A percentile compares a stretch with the other conserved stretches of the same genome.
Conservation (phyloP, 2,113 vertebrate species). For the Strix aluco region DNA sequence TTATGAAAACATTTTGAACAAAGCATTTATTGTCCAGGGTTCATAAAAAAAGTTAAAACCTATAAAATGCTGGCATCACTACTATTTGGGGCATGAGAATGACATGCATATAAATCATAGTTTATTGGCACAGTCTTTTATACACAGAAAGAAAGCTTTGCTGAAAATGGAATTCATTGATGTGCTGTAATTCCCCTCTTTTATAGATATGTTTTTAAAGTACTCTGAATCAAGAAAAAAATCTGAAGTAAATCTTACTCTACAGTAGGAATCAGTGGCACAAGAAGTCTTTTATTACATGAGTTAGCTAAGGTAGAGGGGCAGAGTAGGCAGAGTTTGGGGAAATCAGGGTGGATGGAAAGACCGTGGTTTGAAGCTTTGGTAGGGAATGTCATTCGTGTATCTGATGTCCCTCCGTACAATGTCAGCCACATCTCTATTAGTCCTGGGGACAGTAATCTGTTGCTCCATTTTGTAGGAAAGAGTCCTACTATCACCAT, state of each 20-base stretch:
- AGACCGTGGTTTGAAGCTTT: not conserved
- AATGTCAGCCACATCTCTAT: not conserved
- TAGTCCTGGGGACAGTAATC: not conserved
- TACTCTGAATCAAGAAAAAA: not conserved
- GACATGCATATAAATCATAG: slow-evolving; percentile 45
- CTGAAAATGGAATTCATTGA: not conserved
- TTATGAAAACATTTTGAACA: slow-evolving; percentile 65
- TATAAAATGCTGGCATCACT: slow-evolving; percentile 42
- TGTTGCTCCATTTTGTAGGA: not conserved
- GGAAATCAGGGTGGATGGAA: not conserved
- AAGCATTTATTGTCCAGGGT: slow-evolving; percentile 52
- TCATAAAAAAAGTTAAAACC: slow-evolving; percentile 38
- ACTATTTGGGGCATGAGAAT: slow-evolving; percentile 42
- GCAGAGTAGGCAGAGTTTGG: not conserved
- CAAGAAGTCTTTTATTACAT: not conserved
- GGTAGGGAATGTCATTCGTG: not conserved
- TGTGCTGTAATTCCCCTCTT: not conserved
- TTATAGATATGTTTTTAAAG: not conserved
- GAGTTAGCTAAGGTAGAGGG: not conserved
- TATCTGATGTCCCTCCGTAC: not conserved
- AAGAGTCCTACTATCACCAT: not conserved
- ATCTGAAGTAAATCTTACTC: not conserved
- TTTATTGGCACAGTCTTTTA: not conserved
- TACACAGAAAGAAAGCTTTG: not conserved
- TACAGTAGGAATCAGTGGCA: not conserved